Evolutionary conservation across 2,113 vertebrate genomes (phyloP).

Genomic region (Callospermophilus lateralis): DNA sequence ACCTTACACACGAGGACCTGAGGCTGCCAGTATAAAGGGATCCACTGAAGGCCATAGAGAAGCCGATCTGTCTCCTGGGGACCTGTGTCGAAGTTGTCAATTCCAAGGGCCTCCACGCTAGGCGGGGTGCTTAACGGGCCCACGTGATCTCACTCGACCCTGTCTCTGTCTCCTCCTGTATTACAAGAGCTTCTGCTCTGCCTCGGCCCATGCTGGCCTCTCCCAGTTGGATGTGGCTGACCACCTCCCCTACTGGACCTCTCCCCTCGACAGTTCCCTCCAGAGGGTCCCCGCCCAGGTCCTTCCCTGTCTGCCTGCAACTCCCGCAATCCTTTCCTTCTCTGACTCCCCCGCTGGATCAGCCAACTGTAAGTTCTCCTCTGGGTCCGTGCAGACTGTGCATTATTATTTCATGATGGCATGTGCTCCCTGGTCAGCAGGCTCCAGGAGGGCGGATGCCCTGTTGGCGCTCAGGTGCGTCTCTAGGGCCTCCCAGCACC

Average conservation of each 20-base stretch:
- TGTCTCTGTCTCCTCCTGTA: neutral
- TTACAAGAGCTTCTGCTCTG: neutral
- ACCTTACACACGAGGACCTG: neutral
- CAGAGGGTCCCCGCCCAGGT: rapidly evolving
- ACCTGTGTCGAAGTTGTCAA: neutral
- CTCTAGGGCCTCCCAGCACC: neutral
- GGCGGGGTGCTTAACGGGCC: neutral
- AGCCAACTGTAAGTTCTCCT: neutral
- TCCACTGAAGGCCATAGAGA: neutral
- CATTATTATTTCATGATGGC: neutral
- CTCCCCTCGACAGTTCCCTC: rapidly evolving
- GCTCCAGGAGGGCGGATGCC: neutral
- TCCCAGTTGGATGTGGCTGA: no score
- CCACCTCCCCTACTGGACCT: neutral
- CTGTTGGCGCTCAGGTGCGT: neutral
- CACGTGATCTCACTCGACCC: neutral
- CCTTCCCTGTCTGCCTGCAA: neutral
- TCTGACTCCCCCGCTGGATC: neutral
- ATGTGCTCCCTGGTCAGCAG: neutral
- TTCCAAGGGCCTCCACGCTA: no score
- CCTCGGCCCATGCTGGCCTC: neutral
- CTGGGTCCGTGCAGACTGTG: rapidly evolving
- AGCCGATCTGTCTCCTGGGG: neutral
- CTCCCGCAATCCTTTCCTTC: neutral
- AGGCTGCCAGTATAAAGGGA: neutral